Conservation (phyloP, 1,140 invertebrate genomes). For the Pseudomyrmex concolor region DNA sequence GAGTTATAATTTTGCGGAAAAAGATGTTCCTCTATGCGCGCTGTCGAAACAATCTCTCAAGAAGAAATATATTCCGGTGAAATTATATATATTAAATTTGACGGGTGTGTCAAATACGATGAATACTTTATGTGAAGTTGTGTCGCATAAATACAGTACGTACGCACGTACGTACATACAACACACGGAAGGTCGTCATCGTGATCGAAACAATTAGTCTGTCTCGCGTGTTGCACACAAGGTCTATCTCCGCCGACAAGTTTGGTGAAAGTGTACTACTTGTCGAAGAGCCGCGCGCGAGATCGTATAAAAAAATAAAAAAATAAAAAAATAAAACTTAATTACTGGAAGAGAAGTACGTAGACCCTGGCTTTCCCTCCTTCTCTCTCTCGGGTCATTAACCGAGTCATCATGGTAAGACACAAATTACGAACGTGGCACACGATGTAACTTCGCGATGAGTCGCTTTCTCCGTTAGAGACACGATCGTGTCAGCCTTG, state of each 20-base stretch:
- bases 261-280: slow-evolving; percentile 77
- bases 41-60: background rate
- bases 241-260: slow-evolving; percentile 48
- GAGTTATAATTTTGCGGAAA: slow-evolving; percentile 14
- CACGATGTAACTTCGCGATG: slow-evolving; percentile 20
- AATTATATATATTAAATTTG: slow-evolving; percentile 29
- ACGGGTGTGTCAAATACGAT: slow-evolving; percentile 8
- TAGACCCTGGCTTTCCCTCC: slow-evolving; percentile 50
- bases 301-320: slow-evolving; percentile 15
- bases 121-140: slow-evolving; percentile 9
- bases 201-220: slow-evolving; percentile 61
- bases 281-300: slow-evolving; percentile 23
- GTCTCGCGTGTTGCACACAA: slow-evolving; percentile 37
- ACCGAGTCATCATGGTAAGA: slow-evolving; percentile 63
- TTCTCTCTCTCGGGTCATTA: slow-evolving; percentile 62
- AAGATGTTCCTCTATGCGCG: background rate
- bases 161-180: too few species aligned
- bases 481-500: slow-evolving; percentile 51
- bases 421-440: slow-evolving; percentile 63
- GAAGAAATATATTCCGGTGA: background rate
- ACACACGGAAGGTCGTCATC: slow-evolving; percentile 19
- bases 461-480: slow-evolving; percentile 69
- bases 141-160: background rate
- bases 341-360: slow-evolving; percentile 65
- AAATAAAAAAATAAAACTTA: slow-evolving; percentile 47